phyloP scores from a whole-genome alignment of 2,888 invertebrate genomes.

The Quadroppia sp. region DNA sequence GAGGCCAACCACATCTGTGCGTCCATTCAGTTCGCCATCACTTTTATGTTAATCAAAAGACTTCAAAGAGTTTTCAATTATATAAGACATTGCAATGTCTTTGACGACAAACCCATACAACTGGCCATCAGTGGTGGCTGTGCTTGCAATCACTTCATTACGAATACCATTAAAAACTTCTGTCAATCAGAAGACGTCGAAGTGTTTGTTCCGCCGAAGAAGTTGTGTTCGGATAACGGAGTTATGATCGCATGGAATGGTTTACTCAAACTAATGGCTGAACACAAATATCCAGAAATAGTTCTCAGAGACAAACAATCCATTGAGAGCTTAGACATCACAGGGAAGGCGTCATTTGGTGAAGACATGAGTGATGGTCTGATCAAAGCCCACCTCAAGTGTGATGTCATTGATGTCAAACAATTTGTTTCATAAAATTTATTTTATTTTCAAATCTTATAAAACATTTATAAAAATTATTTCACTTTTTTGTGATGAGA shows the following conservation, averaged over 20 bases:
- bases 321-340: slow-evolving; percentile 27
- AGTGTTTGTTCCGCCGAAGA: slow-evolving; percentile 71
- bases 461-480: neutral
- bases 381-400: slow-evolving; percentile 58
- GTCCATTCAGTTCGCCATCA: slow-evolving; percentile 67
- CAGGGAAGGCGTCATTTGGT: slow-evolving; percentile 59
- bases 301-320: slow-evolving; percentile 12
- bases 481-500: too few relatives aligned
- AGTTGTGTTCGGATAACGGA: slow-evolving; percentile 94
- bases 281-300: slow-evolving; percentile 17
- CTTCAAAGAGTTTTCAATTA: slow-evolving; percentile 78
- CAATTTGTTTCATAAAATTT: slow-evolving; percentile 16
- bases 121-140: slow-evolving; percentile 87
- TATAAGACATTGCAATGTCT: slow-evolving; percentile 54
- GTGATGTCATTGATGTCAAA: slow-evolving; percentile 54
- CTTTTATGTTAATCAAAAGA: slow-evolving; percentile 74
- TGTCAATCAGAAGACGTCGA: slow-evolving; percentile 59
- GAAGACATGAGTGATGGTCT: slow-evolving; percentile 61
- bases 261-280: slow-evolving; percentile 37
- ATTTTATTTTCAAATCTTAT: neutral
- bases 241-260: slow-evolving; percentile 87
- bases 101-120: slow-evolving; percentile 50
- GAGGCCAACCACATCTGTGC: slow-evolving; percentile 70
- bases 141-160: slow-evolving; percentile 83
- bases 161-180: slow-evolving; percentile 64